Base-by-base conservation (phyloP, 2,797 vertebrate species). In the Sebastes taczanowskii region DNA sequence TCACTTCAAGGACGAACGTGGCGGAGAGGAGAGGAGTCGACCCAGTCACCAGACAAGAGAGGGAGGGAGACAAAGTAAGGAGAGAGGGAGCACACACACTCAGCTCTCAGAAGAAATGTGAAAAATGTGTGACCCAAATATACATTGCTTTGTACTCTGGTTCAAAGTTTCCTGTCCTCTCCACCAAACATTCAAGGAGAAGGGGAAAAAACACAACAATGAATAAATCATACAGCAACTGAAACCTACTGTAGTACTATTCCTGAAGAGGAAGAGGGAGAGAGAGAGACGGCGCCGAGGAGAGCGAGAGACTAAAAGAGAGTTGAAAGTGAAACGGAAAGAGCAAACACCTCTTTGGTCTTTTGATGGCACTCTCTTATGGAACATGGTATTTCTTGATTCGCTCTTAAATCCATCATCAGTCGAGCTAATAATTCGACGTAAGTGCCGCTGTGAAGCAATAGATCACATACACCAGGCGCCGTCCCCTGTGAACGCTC, bases 131-230 rank as follows among this genome's bases (percentile, higher is more conserved):
- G 94, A 95, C 94, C 95, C 94, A 95, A 93, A 95, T 96, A 94
- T 95, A 94, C 94, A 95, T 91, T 79, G 88, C 95, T 96, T 96
- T 96, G 95, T 96, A 94, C 94, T 94, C 74, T 81, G 92, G 95
- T 95, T 95, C 94, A 95, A 95, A 96, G 95, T 95, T 94, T 94
- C 91, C 93, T 94, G 93, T 95, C 94, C 95, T 95, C 92, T 91
- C 92, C 71, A 90, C 80, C 85, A 92, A 94, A 94, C 90, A 93
- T 89, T 94, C 91, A 95, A 94, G 92, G 93, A 94, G 92, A 95
- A 92, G 86, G 30, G 87, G 76, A 64, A 85, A 91, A 89, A 92
- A 88, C 73, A 92, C 92, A 94, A 94, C 92, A 94, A 95, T 95
- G 94, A 95, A 96, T 95, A 95, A 96, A 95, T 95, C 94, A 96